Conservation (phyloP, 2,888 invertebrate genomes). For the Arge pagana region DNA sequence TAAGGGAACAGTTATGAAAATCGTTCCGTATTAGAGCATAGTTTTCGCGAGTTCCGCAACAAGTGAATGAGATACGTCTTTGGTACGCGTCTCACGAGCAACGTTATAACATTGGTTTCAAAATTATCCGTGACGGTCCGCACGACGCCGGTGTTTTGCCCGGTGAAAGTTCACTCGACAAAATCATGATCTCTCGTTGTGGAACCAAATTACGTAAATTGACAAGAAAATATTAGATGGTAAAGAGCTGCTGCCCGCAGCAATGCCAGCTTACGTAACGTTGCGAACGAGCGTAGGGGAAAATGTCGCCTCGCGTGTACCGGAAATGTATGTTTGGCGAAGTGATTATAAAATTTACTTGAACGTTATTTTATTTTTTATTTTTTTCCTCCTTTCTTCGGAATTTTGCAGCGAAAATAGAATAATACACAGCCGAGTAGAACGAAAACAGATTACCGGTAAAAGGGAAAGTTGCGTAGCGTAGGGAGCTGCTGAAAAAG, state of each 20-base stretch:
- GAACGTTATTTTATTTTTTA: too few species aligned
- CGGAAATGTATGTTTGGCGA: too few species aligned
- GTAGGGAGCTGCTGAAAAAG: too few species aligned
- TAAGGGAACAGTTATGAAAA: constrained; percentile 12
- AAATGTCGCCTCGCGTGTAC: too few species aligned
- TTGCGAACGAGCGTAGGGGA: neutral
- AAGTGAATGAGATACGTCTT: neutral
- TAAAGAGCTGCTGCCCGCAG: neutral
- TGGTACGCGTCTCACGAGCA: too few species aligned
- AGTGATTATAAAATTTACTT: too few species aligned
- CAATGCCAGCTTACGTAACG: constrained; percentile 14
- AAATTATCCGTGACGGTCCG: neutral
- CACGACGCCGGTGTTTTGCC: constrained; percentile 14
- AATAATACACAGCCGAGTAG: too few species aligned
- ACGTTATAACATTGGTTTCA: too few species aligned
- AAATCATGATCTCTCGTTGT: constrained; percentile 33
- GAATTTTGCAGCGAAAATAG: too few species aligned
- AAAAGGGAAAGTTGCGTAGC: too few species aligned
- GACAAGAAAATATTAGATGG: constrained; percentile 18
- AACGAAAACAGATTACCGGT: too few species aligned
- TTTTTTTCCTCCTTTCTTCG: too few species aligned
- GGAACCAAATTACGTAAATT: constrained; percentile 20
- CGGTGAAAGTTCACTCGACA: constrained; percentile 44
- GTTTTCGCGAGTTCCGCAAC: neutral
- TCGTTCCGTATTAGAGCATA: neutral